Evolutionary conservation across 2,113 vertebrate species (phyloP), one percentile per base, ranked within the genome.

Genomic region (Columba janthina): DNA sequence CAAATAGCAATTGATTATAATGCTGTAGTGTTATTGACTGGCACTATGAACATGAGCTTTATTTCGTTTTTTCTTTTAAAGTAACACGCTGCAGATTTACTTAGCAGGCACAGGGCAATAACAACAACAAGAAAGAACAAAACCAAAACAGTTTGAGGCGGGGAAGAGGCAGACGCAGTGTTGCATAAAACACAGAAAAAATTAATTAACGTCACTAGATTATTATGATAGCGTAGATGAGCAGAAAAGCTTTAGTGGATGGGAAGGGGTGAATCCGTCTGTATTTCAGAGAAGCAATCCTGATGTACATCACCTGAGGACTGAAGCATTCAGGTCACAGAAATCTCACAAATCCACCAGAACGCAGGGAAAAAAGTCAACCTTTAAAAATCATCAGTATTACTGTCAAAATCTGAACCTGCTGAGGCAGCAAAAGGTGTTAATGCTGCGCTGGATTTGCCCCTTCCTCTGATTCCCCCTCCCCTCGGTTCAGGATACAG

Each of bases 1-100:
- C 98, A 99, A 99, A 99, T 99, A 98, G 98, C 98, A 98, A 99
- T 99, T 98, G 99, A 99, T 99, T 99, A 98, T 98, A 98, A 98
- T 98, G 98, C 98, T 97, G 98, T 97, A 98, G 98, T 73, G 97
- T 98, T 98, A 99, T 99, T 98, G 99, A 99, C 98, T 99, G 98
- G 97, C 98, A 96, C 97, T 92, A 94, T 28, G 97, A 98, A 97
- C 94, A 93, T 96, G 94, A 96, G 97, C 96, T 97, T 98, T 97
- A 98, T 98, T 98, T 98, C 97, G 97, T 98, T 96, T 67, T 61
- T 38, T 29, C 40, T 94, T 98, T 98, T 97, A 97, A 98, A 97
- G 98, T 97, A 97, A 97, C 97, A 97, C 6, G 71, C 87, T 75
- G 18, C 88, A 72, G 93, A 98, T 98, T 98, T 97, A 94, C 96